These are phyloP conservation scores for Spialia ferax DNA, from an alignment of 2,888 invertebrate species.

Conservation along the genomic window DNA sequence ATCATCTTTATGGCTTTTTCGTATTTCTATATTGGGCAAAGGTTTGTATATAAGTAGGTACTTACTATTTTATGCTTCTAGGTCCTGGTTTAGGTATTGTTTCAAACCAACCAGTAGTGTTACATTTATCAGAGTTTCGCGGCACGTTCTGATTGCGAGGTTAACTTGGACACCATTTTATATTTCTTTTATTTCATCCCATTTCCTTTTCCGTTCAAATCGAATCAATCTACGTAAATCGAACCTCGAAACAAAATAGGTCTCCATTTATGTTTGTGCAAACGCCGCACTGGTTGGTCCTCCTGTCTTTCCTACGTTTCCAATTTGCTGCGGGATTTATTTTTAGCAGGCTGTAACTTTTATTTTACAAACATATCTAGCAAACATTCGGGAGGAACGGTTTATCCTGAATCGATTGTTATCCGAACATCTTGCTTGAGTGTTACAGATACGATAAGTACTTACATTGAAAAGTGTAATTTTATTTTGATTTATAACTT, in stretches of 20 bases:
- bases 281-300: slow-evolving; percentile 22
- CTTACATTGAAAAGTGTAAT: too few relatives aligned
- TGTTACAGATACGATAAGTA: too few relatives aligned
- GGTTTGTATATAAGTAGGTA: too few relatives aligned
- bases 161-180: slow-evolving; percentile 25
- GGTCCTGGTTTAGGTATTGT: too few relatives aligned
- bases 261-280: slow-evolving; percentile 37
- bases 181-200: slow-evolving; percentile 44
- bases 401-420: neutral
- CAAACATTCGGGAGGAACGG: neutral
- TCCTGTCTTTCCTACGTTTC: slow-evolving; percentile 32
- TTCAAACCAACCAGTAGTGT: neutral
- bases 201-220: slow-evolving; percentile 46
- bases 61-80: too few relatives aligned
- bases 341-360: slow-evolving; percentile 30
- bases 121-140: neutral
- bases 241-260: slow-evolving; percentile 41
- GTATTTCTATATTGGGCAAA: too few relatives aligned
- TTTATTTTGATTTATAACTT: too few relatives aligned
- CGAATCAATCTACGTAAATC: slow-evolving; percentile 48
- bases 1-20: too few relatives aligned
- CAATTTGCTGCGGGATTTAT: slow-evolving; percentile 33
- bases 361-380: slow-evolving; percentile 11
- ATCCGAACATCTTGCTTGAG: too few relatives aligned
- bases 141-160: neutral